Percentiles rank a stretch among this genome's conserved stretches.
Evolutionary conservation across 2,888 invertebrate species (phyloP).

Genomic region (Matsumyia berberina): DNA sequence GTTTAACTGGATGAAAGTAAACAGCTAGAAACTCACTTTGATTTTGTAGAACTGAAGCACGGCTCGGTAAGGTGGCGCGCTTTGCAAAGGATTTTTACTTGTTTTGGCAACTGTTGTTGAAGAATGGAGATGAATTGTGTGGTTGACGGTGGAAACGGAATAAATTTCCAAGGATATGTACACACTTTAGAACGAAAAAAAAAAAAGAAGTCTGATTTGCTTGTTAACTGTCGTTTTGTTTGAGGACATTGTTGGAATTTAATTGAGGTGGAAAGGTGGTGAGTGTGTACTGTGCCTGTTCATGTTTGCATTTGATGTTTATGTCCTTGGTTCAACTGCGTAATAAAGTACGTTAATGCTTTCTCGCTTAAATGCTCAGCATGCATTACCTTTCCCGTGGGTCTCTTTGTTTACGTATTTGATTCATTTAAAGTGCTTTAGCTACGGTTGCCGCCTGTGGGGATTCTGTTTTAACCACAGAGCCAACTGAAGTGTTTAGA

Average conservation of each 20-base stretch:
- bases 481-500: too few species aligned
- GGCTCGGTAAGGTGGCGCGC: neutral
- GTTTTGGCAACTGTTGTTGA: constrained; percentile 1
- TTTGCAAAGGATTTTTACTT: neutral
- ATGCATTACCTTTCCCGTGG: too few species aligned
- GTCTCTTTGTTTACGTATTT: too few species aligned
- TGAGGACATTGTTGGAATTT: constrained; percentile 2
- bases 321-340: too few species aligned
- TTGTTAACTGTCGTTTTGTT: neutral
- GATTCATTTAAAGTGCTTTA: too few species aligned
- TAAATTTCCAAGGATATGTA: neutral
- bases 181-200: neutral
- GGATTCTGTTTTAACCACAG: too few species aligned
- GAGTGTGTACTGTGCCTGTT: too few species aligned
- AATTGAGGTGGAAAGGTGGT: neutral
- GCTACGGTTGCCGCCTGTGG: too few species aligned
- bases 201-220: too few species aligned
- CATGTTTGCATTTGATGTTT: too few species aligned
- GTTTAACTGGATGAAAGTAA: constrained; percentile 42
- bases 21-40: constrained; percentile 22
- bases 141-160: neutral
- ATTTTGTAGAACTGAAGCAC: neutral
- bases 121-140: constrained; percentile 16
- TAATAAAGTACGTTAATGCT: too few species aligned
- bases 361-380: too few species aligned